Evolutionary conservation across 2,113 vertebrate genomes (phyloP), one percentile per base, ranked within the genome.

Genomic region (Tinamus guttatus): DNA sequence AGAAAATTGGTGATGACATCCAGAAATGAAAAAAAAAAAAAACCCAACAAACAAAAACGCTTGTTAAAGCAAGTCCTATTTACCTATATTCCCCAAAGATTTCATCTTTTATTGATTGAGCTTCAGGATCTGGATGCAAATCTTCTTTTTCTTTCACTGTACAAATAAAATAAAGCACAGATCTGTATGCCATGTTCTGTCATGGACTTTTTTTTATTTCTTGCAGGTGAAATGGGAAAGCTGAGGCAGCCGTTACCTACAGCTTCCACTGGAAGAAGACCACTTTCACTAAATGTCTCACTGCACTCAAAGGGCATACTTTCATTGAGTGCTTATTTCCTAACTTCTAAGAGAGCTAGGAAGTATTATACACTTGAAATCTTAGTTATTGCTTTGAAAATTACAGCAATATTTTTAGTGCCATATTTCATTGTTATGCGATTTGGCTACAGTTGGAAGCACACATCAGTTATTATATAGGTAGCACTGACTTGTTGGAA

Each of bases 41-140:
- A 94, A 64, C 90, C 85, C 93, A 87, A 74, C 67, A 85, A 78
- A 91, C 78, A 91, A 58, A 95, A 94, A 93, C 0, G 65, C 74
- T 88, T 28, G 19, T 79, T 85, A 94, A 74, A 69, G 64, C 85
- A 88, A 12, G 19, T 78, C 85, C 78, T 54, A 88, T 94, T 98
- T 98, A 99, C 99, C 99, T 99, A 98, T 99, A 99, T 98, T 99
- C 99, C 89, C 99, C 99, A 97, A 99, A 99, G 34, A 99, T 99
- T 98, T 99, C 99, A 79, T 99, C 99, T 98, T 99, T 99, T 97
- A 98, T 99, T 87, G 98, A 99, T 92, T 99, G 99, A 94, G 99
- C 98, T 98, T 99, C 99, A 1, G 99, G 97, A 91, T 99, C 99
- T 94, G 99, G 99, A 96, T 99, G 99, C 68, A 99, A 98, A 97